A percentile compares a stretch with the other conserved stretches of the same genome.
Evolutionary conservation across 2,888 invertebrate species (phyloP).

Genomic region (Mylabris sibirica): DNA sequence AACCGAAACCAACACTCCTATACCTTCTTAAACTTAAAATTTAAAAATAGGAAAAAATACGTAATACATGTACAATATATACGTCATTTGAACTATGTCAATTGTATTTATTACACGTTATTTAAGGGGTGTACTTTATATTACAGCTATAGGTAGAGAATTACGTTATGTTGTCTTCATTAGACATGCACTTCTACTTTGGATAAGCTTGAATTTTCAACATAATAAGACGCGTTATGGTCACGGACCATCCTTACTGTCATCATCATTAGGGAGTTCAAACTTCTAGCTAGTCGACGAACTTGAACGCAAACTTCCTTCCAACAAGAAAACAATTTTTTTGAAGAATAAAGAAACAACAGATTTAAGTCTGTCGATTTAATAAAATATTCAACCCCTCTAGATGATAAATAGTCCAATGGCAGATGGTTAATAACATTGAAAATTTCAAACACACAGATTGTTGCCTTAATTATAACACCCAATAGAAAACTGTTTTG

Average conservation of each 20-base stretch:
- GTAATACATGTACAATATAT: background rate
- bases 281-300: conserved; percentile 22
- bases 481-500: background rate
- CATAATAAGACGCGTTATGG: conserved; percentile 41
- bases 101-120: background rate
- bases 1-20: conserved; percentile 54
- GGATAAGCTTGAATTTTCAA: conserved; percentile 35
- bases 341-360: conserved; percentile 2
- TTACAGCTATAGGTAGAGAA: background rate
- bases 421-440: conserved; percentile 29
- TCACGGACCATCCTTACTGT: conserved; percentile 38
- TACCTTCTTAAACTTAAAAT: conserved; percentile 48
- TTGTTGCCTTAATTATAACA: conserved; percentile 21
- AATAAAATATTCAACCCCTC: conserved; percentile 24
- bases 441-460: conserved; percentile 27
- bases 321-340: background rate
- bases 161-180: conserved; percentile 20
- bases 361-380: conserved; percentile 11
- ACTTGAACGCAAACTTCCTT: conserved; percentile 18
- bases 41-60: conserved; percentile 27
- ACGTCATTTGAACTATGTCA: background rate
- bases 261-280: conserved; percentile 38
- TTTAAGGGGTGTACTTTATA: background rate
- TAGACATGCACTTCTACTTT: conserved; percentile 34
- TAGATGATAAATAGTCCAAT: conserved; percentile 18